Evolutionary conservation across 2,113 vertebrate species (phyloP).

Genomic region (Ceyx cyanopectus): DNA sequence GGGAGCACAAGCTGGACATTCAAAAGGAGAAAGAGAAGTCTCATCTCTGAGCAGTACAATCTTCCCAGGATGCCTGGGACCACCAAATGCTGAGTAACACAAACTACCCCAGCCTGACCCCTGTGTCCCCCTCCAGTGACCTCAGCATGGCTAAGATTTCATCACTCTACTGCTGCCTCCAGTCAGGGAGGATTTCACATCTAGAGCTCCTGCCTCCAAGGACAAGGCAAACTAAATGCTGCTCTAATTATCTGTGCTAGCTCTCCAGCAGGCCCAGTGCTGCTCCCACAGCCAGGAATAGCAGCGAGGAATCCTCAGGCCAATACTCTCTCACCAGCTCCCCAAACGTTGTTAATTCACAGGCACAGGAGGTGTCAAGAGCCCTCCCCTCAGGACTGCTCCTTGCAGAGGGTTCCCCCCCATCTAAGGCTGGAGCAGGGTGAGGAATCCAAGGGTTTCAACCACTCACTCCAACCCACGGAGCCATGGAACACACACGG

Average conservation of each 20-base stretch:
- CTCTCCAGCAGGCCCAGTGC: constrained; percentile 20
- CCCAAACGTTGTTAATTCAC: neutral
- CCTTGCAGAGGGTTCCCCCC: neutral
- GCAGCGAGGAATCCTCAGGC: constrained; percentile 66
- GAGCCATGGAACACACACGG: accelerated
- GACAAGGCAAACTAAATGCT: constrained; percentile 39
- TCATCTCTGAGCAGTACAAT: neutral
- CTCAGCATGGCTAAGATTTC: neutral
- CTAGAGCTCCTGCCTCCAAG: constrained; percentile 57
- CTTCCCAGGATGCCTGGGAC: neutral
- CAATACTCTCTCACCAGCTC: neutral
- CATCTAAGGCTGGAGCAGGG: neutral
- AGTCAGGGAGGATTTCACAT: neutral
- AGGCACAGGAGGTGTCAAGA: constrained; percentile 7
- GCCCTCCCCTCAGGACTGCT: neutral
- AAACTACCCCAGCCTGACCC: accelerated
- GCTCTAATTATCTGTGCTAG: constrained; percentile 62
- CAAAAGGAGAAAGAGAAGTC: neutral
- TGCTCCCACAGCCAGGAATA: constrained; percentile 67
- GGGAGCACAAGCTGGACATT: neutral
- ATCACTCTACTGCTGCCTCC: neutral
- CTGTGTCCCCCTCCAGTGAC: neutral
- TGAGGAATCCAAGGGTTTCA: neutral
- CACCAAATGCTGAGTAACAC: neutral
- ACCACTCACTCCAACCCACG: accelerated